phyloP scores from a whole-genome alignment of 2,888 invertebrate species.

The Tuta absoluta region DNA sequence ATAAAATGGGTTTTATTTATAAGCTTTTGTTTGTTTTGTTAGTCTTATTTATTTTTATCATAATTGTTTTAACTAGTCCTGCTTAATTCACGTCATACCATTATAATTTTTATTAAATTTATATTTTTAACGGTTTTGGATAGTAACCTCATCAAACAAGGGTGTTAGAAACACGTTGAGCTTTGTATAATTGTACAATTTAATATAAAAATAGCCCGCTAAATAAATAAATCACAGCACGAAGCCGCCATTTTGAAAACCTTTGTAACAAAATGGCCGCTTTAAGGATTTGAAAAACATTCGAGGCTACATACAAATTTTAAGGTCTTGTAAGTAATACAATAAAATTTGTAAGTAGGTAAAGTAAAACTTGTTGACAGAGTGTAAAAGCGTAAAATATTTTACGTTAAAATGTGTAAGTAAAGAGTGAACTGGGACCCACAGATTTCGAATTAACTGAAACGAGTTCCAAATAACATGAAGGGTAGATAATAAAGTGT shows the following conservation, averaged over 20 bases:
- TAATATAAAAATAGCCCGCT: constrained; percentile 51
- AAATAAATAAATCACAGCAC: constrained; percentile 31
- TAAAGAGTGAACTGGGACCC: constrained; percentile 61
- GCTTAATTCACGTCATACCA: background rate
- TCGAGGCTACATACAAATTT: background rate
- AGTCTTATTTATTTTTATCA: background rate
- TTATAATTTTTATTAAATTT: no score
- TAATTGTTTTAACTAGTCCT: background rate
- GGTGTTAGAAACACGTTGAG: constrained; percentile 75
- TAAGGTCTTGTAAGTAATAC: background rate
- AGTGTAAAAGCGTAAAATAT: constrained; percentile 29
- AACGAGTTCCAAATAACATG: constrained; percentile 43
- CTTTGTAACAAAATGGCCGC: constrained; percentile 47
- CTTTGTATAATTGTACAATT: constrained; percentile 68
- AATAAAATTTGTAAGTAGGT: background rate
- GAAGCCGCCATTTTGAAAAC: constrained; percentile 36
- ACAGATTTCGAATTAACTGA: constrained; percentile 48
- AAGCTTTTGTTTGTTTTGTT: constrained; percentile 32
- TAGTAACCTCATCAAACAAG: constrained; percentile 46
- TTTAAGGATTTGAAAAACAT: constrained; percentile 8
- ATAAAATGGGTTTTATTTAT: constrained; percentile 40
- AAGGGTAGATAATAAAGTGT: constrained; percentile 45
- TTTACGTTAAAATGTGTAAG: constrained; percentile 37
- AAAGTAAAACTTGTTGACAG: background rate
- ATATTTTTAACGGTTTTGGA: constrained; percentile 17